Evolutionary conservation across 2,888 invertebrate genomes (phyloP).

Genomic region (Sisyra terminalis): DNA sequence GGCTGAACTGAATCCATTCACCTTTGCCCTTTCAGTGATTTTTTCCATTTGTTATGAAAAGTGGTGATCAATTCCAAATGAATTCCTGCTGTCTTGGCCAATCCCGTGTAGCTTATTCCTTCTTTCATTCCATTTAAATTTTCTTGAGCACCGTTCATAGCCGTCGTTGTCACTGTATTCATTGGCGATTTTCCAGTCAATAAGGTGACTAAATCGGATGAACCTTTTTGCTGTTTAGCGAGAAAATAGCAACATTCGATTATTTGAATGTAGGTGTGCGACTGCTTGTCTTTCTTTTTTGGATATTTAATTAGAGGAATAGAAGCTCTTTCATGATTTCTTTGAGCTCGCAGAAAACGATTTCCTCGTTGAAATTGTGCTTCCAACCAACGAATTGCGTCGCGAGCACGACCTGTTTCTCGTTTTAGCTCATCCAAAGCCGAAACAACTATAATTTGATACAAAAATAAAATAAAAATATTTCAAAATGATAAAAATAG

Average conservation of each 20-base stretch:
- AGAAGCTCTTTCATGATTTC: conserved; percentile 61
- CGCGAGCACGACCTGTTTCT: conserved; percentile 66
- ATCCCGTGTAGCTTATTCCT: conserved; percentile 58
- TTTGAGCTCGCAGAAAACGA: conserved; percentile 72
- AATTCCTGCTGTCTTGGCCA: conserved; percentile 67
- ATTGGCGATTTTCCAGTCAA: conserved; percentile 44
- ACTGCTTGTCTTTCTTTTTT: conserved; percentile 57
- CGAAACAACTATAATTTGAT: conserved; percentile 62
- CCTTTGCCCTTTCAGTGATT: conserved; percentile 46
- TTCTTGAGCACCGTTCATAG: conserved; percentile 24
- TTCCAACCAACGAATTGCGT: conserved; percentile 89
- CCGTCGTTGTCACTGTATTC: conserved; percentile 23
- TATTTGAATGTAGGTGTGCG: conserved; percentile 62
- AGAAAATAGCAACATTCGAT: conserved; percentile 73
- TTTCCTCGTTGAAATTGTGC: conserved; percentile 74
- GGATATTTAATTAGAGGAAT: conserved; percentile 58
- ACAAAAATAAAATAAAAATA: conserved; percentile 9
- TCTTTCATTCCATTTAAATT: conserved; percentile 17
- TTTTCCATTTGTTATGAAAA: conserved; percentile 77
- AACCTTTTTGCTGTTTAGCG: conserved; percentile 36
- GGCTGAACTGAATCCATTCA: conserved; percentile 23
- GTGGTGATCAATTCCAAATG: conserved; percentile 65
- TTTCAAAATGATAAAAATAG: background rate
- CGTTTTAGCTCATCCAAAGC: conserved; percentile 80
- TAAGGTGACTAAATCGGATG: conserved; percentile 52